Conservation (phyloP, 2,888 invertebrate species). For the Andrena flavipes region DNA sequence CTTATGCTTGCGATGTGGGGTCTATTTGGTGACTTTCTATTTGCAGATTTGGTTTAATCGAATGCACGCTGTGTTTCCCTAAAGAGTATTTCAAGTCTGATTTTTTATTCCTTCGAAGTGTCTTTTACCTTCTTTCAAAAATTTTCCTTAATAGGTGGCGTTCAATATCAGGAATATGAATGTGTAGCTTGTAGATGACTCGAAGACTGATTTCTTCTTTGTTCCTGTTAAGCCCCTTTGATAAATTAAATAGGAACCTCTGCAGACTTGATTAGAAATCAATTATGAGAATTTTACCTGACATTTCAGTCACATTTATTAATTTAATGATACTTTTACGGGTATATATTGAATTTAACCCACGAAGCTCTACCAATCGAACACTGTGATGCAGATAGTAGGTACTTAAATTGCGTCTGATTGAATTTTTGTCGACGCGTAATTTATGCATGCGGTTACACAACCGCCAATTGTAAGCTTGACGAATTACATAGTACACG, state of each 20-base stretch:
- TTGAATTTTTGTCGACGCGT: constrained; percentile 46
- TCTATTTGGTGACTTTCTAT: no score
- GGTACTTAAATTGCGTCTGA: constrained; percentile 26
- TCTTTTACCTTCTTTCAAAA: no score
- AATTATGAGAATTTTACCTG: neutral
- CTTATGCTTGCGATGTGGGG: neutral
- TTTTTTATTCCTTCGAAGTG: no score
- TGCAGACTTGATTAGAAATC: neutral
- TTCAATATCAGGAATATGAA: no score
- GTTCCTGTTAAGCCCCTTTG: no score
- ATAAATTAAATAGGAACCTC: neutral
- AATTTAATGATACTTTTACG: neutral
- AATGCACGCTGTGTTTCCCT: no score
- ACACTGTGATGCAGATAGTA: constrained; percentile 11
- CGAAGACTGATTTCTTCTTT: no score
- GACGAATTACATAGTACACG: constrained; percentile 44
- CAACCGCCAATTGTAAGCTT: constrained; percentile 49
- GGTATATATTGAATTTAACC: neutral
- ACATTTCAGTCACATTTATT: neutral
- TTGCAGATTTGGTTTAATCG: no score
- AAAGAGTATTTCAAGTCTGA: no score
- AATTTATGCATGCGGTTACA: constrained; percentile 58
- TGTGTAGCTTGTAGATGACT: no score
- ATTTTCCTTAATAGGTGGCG: no score
- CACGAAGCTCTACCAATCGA: neutral